Conservation (phyloP, 2,113 vertebrate genomes). For the Melanotaenia duboulayi region DNA sequence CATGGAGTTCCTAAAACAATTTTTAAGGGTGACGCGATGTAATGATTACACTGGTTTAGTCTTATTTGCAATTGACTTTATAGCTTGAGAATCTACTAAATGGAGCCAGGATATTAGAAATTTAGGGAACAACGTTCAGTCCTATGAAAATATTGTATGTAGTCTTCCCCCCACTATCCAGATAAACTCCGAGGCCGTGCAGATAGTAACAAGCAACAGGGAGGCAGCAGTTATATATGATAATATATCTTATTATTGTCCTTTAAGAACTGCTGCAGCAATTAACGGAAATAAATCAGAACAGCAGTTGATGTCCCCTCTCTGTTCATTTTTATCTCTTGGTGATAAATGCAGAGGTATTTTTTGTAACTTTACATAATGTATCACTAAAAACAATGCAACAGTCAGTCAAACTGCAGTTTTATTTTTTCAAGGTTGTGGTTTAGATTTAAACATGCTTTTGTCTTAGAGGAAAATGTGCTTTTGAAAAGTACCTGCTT, state of each 20-base stretch:
- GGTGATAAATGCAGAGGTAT: background rate
- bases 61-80: background rate
- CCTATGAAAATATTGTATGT: too few relatives aligned
- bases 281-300: too few relatives aligned
- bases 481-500: background rate
- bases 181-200: background rate
- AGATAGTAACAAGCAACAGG: background rate
- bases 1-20: too few relatives aligned
- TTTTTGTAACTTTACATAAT: background rate
- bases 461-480: background rate
- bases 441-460: background rate
- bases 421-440: background rate
- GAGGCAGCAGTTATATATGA: background rate
- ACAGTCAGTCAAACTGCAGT: background rate
- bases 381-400: background rate
- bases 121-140: too few relatives aligned
- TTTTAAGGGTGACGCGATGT: background rate
- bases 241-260: background rate
- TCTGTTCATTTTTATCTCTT: background rate
- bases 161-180: too few relatives aligned
- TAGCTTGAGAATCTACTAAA: too few relatives aligned
- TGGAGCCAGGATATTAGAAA: too few relatives aligned
- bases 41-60: background rate
- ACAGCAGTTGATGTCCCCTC: background rate
- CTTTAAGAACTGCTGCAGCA: background rate